Base-by-base conservation (phyloP, 2,888 invertebrate genomes). In the Cataglyphis cursor region DNA sequence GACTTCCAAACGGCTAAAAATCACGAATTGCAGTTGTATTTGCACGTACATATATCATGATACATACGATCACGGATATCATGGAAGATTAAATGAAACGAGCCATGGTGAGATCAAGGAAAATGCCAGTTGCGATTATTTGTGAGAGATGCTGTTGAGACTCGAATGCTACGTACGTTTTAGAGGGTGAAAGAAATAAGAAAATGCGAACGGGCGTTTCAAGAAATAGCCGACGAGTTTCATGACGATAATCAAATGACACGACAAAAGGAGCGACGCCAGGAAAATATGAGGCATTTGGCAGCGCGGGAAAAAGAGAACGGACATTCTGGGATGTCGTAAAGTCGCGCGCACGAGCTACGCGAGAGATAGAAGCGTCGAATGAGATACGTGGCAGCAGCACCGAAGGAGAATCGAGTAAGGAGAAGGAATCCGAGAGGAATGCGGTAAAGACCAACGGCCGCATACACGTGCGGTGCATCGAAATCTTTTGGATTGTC, bases 161-260 rank as follows among this genome's bases (percentile, higher is more conserved):
- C 18, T 62, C 68, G 80, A 81, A 51, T 62, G 48, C 51, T 70
- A 75, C 73, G 41, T 73, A 73, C 61, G 35, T 81, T 83, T 83
- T 28, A 24, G 44, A 21, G 28, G 38, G 48, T 31, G 24, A 65
- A 65, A 74, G 24, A 65, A 65, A 74, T 68, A 73, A 74, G 66
- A 24, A 81, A 74, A 59, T 28, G 35, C 65, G 78, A 12, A 24
- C 44, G 66, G 24, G 41, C 65, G 28, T 78, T 83, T 78, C 68
- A 65, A 44, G 44, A 59, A 81, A 85, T 85, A 74, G 75, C 74
- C 75, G 44, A 54, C 24, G 65, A 80, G 70, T 81, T 86, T 87
- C 81, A 83, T 80, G 61, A 70, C 72, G 61, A 62, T 86, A 86
- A 87, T 87, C 87, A 86, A 87, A 75, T 81, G 65, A 65, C 74